phyloP scores from a whole-genome alignment of 1,140 invertebrate species.

The Neodiprion fabricii region DNA sequence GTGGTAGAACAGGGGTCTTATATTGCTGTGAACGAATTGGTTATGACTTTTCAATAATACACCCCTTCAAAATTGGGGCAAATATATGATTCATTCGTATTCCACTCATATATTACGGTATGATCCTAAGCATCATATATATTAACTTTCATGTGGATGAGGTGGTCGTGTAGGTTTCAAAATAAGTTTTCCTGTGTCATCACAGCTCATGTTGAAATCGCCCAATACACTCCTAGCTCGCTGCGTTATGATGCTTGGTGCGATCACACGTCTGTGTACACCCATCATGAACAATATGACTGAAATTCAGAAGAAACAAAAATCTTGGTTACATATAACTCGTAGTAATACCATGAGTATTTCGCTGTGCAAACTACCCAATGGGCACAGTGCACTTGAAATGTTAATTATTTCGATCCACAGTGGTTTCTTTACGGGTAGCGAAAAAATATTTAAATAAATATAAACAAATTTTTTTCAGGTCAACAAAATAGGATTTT shows the following conservation, averaged over 20 bases:
- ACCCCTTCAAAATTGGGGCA: too few relatives aligned
- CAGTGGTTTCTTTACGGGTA: too few relatives aligned
- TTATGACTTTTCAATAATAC: too few relatives aligned
- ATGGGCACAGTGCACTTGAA: background rate
- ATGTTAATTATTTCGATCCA: too few relatives aligned
- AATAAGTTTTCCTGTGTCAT: constrained; percentile 93
- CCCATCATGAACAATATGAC: constrained; percentile 89
- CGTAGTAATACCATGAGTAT: background rate
- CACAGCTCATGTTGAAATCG: constrained; percentile 98
- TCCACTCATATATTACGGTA: too few relatives aligned
- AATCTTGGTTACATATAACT: constrained; percentile 21
- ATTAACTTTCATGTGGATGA: constrained; percentile 55
- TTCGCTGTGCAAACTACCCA: background rate
- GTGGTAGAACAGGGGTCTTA: too few relatives aligned
- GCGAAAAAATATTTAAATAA: too few relatives aligned
- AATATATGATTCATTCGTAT: too few relatives aligned
- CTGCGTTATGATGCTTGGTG: constrained; percentile 93
- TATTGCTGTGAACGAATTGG: too few relatives aligned
- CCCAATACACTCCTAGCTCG: constrained; percentile 86
- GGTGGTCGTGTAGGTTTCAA: constrained; percentile 72
- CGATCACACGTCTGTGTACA: constrained; percentile 94
- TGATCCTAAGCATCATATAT: background rate
- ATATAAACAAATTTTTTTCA: too few relatives aligned
- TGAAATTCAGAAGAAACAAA: constrained; percentile 59
- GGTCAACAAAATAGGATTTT: too few relatives aligned